A percentile compares a stretch with the other conserved stretches of the same genome.
These are phyloP conservation scores for Aleadryas rufinucha DNA, from an alignment of 2,113 vertebrate species.

Conservation along the genomic window DNA sequence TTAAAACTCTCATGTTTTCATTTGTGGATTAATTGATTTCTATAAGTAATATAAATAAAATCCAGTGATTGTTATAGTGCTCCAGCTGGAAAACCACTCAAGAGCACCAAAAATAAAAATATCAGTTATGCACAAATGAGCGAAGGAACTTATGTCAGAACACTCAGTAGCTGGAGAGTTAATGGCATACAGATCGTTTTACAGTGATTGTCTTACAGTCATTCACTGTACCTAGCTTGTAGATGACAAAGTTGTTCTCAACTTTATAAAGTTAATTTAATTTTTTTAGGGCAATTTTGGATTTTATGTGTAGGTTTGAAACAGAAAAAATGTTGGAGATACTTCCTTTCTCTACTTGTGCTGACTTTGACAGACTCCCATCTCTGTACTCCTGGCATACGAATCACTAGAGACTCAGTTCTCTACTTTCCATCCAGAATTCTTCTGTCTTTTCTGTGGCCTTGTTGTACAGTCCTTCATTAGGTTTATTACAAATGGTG, in stretches of 20 bases:
- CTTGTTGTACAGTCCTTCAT: background rate
- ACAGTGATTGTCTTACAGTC: background rate
- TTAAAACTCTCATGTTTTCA: background rate
- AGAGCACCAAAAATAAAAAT: constrained; percentile 4
- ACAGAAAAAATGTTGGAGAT: background rate
- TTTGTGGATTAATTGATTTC: background rate
- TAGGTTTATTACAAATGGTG: background rate
- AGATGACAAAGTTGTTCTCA: background rate
- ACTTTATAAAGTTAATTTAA: background rate
- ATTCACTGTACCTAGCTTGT: background rate
- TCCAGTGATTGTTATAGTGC: background rate
- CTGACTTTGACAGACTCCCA: background rate
- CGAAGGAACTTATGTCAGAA: background rate
- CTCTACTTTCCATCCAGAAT: background rate
- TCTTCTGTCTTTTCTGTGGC: background rate
- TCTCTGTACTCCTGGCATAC: background rate
- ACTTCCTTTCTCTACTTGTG: background rate
- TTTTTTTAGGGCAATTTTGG: background rate
- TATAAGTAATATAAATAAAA: constrained; percentile 23
- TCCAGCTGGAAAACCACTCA: background rate
- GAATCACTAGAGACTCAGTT: background rate
- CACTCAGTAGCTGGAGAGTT: background rate
- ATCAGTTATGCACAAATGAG: constrained; percentile 9
- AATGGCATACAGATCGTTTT: background rate
- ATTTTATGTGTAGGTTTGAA: background rate